Evolutionary conservation across 2,113 vertebrate genomes (phyloP).

Genomic region (Argyrosomus japonicus): DNA sequence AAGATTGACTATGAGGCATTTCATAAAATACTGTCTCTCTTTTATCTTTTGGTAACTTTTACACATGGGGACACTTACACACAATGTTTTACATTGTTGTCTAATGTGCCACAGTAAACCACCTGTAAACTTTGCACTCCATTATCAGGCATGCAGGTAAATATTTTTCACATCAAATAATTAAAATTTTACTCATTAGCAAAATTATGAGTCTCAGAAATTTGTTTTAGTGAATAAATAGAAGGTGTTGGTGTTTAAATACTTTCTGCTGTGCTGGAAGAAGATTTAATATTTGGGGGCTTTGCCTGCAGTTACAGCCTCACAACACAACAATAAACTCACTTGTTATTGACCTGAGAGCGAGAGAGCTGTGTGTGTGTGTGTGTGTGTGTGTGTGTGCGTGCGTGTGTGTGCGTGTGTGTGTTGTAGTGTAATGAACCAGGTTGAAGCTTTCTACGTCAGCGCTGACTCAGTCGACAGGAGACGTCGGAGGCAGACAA

Average conservation of each 20-base stretch:
- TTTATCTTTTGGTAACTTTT: no score
- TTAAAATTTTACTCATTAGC: rapidly evolving
- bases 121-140: neutral
- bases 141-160: neutral
- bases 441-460: conserved; percentile 45
- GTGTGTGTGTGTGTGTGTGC: conserved; percentile 24
- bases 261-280: neutral
- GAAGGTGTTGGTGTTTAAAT: neutral
- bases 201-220: neutral
- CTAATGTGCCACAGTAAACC: neutral
- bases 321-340: conserved; percentile 40
- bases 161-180: no score
- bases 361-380: conserved; percentile 27
- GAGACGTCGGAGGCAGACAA: conserved; percentile 23
- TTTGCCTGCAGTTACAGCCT: conserved; percentile 9
- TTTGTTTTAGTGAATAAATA: neutral
- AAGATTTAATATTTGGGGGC: neutral
- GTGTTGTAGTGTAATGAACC: conserved; percentile 9
- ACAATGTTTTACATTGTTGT: no score
- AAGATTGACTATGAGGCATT: no score
- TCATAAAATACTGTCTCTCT: no score
- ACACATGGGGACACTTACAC: no score
- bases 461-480: neutral
- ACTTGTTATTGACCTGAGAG: conserved; percentile 57
- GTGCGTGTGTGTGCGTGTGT: conserved; percentile 29